These are phyloP conservation scores for Drosophila meridiana DNA, from an alignment of 2,888 invertebrate genomes.

Conservation along the genomic window DNA sequence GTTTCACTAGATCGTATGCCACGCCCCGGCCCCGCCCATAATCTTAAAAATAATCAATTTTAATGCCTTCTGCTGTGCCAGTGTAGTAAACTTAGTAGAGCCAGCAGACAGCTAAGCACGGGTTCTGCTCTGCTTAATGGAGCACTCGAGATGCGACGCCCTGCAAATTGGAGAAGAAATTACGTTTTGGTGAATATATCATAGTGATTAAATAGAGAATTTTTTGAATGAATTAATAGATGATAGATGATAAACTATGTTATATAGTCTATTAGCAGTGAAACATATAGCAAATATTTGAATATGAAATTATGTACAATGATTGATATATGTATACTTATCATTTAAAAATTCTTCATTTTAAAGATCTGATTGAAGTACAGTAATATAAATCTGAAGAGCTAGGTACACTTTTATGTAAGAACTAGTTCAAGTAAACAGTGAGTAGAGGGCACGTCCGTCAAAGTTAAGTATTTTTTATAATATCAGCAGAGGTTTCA, in stretches of 20 bases:
- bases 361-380: not conserved
- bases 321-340: too few species aligned
- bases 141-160: conserved; percentile 79
- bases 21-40: conserved; percentile 16
- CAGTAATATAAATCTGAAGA: too few species aligned
- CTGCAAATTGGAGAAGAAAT: conserved; percentile 50
- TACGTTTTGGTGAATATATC: not conserved
- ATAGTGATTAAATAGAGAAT: not conserved
- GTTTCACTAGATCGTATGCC: conserved; percentile 39
- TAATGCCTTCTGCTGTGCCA: conserved; percentile 38
- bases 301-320: too few species aligned
- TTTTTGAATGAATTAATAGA: not conserved
- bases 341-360: too few species aligned
- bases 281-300: too few species aligned
- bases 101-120: conserved; percentile 26
- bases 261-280: too few species aligned
- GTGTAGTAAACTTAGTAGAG: conserved; percentile 36
- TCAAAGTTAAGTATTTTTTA: too few species aligned
- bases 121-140: conserved; percentile 42
- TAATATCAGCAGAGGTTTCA: too few species aligned
- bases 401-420: too few species aligned
- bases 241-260: too few species aligned
- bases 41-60: conserved; percentile 36
- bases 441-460: too few species aligned
- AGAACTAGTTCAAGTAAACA: too few species aligned